These are phyloP conservation scores for Enteromius unitaeniatus DNA, from an alignment of 2,797 vertebrate genomes.

Conservation along the genomic window DNA sequence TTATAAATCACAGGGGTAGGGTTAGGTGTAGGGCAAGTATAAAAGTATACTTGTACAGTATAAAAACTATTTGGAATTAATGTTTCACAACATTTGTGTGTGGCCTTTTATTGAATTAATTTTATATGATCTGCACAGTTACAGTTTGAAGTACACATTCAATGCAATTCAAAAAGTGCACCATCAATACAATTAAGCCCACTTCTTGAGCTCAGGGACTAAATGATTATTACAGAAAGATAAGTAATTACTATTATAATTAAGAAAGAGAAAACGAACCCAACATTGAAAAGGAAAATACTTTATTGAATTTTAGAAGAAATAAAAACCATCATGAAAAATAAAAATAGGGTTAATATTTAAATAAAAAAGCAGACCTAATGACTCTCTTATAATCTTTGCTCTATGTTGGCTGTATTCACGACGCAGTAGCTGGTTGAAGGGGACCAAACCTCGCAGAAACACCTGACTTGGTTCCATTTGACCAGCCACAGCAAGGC, in stretches of 20 bases:
- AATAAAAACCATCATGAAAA: neutral
- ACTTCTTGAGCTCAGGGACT: neutral
- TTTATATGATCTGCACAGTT: neutral
- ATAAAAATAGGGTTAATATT: neutral
- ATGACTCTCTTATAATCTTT: conserved; percentile 3
- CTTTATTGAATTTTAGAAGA: neutral
- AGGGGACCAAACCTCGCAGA: conserved; percentile 99
- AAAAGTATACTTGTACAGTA: no score
- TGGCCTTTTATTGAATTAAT: neutral
- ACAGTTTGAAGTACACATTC: neutral
- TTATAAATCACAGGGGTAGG: no score
- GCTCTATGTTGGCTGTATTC: conserved; percentile 76
- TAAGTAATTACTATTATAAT: neutral
- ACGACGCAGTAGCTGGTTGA: conserved; percentile 99
- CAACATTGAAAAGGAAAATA: neutral
- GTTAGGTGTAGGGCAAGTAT: no score
- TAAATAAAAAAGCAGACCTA: neutral
- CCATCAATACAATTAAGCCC: neutral
- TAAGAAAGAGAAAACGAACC: neutral
- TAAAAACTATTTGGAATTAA: no score
- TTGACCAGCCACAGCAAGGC: conserved; percentile 99
- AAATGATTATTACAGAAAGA: neutral
- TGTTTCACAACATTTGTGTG: neutral
- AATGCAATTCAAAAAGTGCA: neutral
- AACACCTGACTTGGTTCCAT: conserved; percentile 99